Base-by-base conservation (phyloP, 2,113 vertebrate species). In the Salvelinus fontinalis region DNA sequence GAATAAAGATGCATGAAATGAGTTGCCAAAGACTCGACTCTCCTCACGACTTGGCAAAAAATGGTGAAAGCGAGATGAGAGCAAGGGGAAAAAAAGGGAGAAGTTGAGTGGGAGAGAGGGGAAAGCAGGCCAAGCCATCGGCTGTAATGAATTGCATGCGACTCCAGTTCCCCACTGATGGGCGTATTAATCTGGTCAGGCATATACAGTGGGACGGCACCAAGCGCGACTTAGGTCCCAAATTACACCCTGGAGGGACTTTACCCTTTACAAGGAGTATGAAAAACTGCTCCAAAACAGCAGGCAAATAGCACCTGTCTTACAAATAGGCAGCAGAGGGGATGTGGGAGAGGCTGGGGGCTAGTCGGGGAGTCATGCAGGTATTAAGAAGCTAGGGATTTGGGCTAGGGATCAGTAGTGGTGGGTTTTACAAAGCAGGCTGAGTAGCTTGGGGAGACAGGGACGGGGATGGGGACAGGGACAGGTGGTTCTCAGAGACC, bases 1-100 rank as follows among this genome's bases (percentile, higher is more conserved):
- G 85, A 87, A 85, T 67, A 70, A 83, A 83, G 84, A 83, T 27
- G 84, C 85, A 73, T 89, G 86, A 91, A 91, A 90, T 89, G 84
- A 88, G 81, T 84, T 88, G 88, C 84, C 85, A 83, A 86, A 87
- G 75, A 82, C 72, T 27, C 76, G 31, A 72, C 57, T 77, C 71
- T 83, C 59, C 39, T 51, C 39, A 51, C 80, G 84, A 85, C 81
- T 75, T 7, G 31, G 71, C 31, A 72, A 67, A 68, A 44, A 60
- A 71, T 9, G 24, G 59, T n/a, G 11, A 51, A 31, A 66, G 62
- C 4, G 9, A 75, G 49, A 75, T 7, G 67, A 67, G 34, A 48
- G 67, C 31, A 16, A 69, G 72, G 74, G 66, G 66, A 44, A 75
- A 75, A 66, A 59, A 74, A 67, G 78, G 65, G 76, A 79, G 65